Base-by-base conservation (phyloP, 1,140 invertebrate genomes). In the Drosophila ogumai region DNA sequence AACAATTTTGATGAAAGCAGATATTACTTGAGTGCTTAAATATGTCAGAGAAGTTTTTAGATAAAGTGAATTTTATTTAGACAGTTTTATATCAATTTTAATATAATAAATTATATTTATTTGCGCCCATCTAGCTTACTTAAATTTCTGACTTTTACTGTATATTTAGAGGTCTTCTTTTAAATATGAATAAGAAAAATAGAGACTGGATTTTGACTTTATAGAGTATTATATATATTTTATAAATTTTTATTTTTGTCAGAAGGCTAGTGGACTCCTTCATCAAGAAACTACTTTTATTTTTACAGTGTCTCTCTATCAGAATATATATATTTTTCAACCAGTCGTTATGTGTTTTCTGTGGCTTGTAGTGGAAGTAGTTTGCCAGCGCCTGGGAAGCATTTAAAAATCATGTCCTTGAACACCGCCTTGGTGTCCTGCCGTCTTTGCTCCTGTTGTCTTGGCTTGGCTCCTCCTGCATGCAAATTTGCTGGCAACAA, bases 371-470 rank as follows among this genome's bases (percentile, higher is more conserved):
- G 71, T 68, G 69, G 58, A 49, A 72, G 66, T 79, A 87, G 79
- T 87, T 87, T 64, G 55, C 63, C 55, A 65, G 36, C 65, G 47
- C 66, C 67, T 61, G 50, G 75, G 77, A 87, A 68, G 41, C 82
- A 77, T 87, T 87, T 87, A 87, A 87, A 67, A 82, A 73, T 73
- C 84, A 87, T 82, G 82, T 87, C 82, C 82, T 87, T 87, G 82
- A 85, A 80, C 69, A 82, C 58, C 47, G 56, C 44, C 58, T 50
- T 57, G 28, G 52, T 41, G 31, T 44, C 36, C 31, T 58, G 38
- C 54, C 15, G 41, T 47, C 19, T 56, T 74, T 34, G 44, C 56
- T 57, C n/a, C 32, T 36, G 41, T 50, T 72, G 40, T 55, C 58
- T 60, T 52, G 47, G 19, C 44, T 46, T 46, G 25, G 67, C 31